These are phyloP conservation scores for Nesoenas mayeri DNA, from an alignment of 2,113 vertebrate genomes.

Conservation along the genomic window DNA sequence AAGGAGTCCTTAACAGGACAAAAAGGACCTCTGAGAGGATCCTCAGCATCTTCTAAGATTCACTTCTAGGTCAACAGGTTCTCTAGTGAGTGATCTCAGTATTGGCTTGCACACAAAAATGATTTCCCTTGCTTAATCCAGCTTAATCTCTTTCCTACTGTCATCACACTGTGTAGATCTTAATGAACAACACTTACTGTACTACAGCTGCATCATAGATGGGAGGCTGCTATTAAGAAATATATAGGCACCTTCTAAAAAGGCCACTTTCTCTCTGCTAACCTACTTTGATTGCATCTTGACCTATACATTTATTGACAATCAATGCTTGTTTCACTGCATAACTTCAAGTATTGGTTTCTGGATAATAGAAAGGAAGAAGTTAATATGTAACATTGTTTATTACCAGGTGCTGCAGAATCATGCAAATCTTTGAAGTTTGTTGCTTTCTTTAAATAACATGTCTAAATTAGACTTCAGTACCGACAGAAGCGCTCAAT, in stretches of 20 bases:
- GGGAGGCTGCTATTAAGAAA: constrained; percentile 22
- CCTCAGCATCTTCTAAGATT: not conserved
- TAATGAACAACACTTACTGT: not conserved
- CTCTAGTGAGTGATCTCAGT: not conserved
- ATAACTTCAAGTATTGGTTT: not conserved
- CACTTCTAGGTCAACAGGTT: not conserved
- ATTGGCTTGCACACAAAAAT: not conserved
- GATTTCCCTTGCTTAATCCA: not conserved
- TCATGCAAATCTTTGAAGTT: not conserved
- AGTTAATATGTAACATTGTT: not conserved
- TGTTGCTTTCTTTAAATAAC: not conserved
- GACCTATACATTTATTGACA: constrained; percentile 21
- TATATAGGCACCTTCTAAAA: constrained; percentile 25
- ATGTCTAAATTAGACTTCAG: not conserved
- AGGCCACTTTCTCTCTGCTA: constrained; percentile 1
- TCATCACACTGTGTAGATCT: not conserved
- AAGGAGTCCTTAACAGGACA: not conserved
- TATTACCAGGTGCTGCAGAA: not conserved
- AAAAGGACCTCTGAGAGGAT: not conserved
- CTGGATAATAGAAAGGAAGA: not conserved
- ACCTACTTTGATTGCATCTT: constrained; percentile 4
- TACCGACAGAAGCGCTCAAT: not conserved
- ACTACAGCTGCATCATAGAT: not conserved
- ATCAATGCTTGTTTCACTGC: constrained; percentile 34
- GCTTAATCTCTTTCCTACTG: not conserved